A percentile compares a stretch with the other conserved stretches of the same genome.
phyloP scores from a whole-genome alignment of 1,140 invertebrate genomes.

The Camponotus pennsylvanicus region DNA sequence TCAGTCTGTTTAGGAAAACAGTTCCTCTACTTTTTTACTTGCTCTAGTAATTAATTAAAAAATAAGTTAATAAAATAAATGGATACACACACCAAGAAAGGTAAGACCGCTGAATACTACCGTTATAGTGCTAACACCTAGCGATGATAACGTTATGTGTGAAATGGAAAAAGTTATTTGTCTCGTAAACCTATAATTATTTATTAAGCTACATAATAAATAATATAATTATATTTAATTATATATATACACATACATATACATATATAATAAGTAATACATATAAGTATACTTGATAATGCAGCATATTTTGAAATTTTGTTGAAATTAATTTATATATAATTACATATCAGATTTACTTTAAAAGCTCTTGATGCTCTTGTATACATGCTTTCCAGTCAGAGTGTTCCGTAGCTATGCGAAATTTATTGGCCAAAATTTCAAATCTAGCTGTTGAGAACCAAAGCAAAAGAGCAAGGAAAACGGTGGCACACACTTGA shows the following conservation, averaged over 20 bases:
- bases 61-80: too few species aligned
- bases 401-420: not conserved
- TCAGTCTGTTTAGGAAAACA: too few species aligned
- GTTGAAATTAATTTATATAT: too few species aligned
- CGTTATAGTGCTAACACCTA: constrained; percentile 9
- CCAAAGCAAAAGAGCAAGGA: constrained; percentile 19
- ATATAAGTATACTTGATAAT: too few species aligned
- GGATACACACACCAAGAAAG: constrained; percentile 6
- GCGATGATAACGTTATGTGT: constrained; percentile 9
- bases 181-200: constrained; percentile 17
- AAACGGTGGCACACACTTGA: not conserved
- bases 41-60: too few species aligned
- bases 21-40: too few species aligned
- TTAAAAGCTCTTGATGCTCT: constrained; percentile 6
- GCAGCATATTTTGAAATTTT: too few species aligned
- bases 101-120: constrained; percentile 28
- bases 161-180: constrained; percentile 25
- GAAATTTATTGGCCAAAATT: not conserved
- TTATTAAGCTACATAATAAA: not conserved
- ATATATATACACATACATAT: too few species aligned
- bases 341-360: not conserved
- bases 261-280: too few species aligned
- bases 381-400: not conserved
- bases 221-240: too few species aligned
- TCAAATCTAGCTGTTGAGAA: not conserved